A percentile compares a stretch with the other conserved stretches of the same genome.
Conservation (phyloP, 2,888 invertebrate genomes). For the Scaptomyza tumidula region DNA sequence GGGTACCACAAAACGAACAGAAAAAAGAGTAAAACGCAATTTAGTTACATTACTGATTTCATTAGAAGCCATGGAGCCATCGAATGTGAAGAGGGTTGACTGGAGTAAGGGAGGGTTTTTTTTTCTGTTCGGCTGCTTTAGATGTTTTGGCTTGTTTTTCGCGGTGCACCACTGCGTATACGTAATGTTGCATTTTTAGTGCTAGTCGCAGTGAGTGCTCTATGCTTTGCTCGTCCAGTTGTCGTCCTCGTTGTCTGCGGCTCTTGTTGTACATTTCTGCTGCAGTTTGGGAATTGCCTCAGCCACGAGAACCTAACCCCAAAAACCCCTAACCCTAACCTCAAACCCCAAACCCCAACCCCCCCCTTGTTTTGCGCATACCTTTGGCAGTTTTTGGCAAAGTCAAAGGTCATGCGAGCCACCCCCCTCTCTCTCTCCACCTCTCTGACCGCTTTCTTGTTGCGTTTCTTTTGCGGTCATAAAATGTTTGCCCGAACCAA, state of each 20-base stretch:
- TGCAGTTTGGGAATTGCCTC: conserved; percentile 80
- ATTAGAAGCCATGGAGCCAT: conserved; percentile 55
- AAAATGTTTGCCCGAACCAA: conserved; percentile 60
- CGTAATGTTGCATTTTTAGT: conserved; percentile 77
- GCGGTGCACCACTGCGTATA: conserved; percentile 80
- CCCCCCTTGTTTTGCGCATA: conserved; percentile 70
- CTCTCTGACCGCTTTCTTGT: conserved; percentile 69
- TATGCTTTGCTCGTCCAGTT: conserved; percentile 23
- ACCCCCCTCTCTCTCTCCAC: too few relatives aligned
- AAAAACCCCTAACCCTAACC: neutral
- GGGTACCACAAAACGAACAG: conserved; percentile 15
- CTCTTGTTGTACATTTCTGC: conserved; percentile 78
- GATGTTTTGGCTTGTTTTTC: conserved; percentile 42
- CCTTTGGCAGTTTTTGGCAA: conserved; percentile 77
- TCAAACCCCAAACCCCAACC: conserved; percentile 1
- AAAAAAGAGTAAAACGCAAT: conserved; percentile 19
- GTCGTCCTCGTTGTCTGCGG: conserved; percentile 66
- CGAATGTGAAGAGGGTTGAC: conserved; percentile 19
- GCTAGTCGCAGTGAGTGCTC: conserved; percentile 8
- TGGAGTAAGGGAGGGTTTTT: neutral
- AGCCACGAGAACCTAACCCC: conserved; percentile 4
- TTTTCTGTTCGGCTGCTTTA: conserved; percentile 20
- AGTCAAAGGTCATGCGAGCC: conserved; percentile 69
- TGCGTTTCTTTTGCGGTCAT: conserved; percentile 79
- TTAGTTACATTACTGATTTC: conserved; percentile 64